phyloP scores from a whole-genome alignment of 2,113 vertebrate species.

The Aepyceros melampus region DNA sequence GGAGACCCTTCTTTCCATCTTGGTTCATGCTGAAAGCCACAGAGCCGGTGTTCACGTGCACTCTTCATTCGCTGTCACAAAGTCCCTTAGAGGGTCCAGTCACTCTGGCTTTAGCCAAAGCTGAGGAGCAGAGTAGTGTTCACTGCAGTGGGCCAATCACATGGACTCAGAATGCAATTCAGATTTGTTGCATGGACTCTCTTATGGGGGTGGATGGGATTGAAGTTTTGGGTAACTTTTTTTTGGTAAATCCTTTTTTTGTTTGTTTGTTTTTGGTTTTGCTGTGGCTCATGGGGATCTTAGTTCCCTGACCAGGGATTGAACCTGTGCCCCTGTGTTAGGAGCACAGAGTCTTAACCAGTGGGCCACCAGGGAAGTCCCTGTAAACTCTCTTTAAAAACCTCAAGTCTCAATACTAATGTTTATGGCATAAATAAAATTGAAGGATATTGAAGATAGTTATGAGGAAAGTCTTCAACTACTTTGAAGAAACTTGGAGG shows the following conservation, averaged over 20 bases:
- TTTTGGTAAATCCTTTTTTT: not conserved
- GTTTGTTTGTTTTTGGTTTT: not conserved
- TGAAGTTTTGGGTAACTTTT: not conserved
- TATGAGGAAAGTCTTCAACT: not conserved
- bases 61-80: not conserved
- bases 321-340: not conserved
- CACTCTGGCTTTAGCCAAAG: not conserved
- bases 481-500: not conserved
- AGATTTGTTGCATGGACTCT: not conserved
- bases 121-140: not conserved
- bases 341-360: not conserved
- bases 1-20: not conserved
- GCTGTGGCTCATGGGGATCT: not conserved
- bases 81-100: not conserved
- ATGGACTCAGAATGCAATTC: not conserved
- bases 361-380: not conserved
- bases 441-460: not conserved
- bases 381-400: not conserved
- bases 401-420: not conserved
- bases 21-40: not conserved
- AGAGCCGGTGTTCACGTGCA: not conserved
- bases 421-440: not conserved
- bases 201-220: not conserved
- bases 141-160: fast-evolving
- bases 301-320: not conserved